Percentiles rank a stretch among this genome's conserved stretches.
Evolutionary conservation across 2,113 vertebrate species (phyloP).

Genomic region (Anoura caudifer): DNA sequence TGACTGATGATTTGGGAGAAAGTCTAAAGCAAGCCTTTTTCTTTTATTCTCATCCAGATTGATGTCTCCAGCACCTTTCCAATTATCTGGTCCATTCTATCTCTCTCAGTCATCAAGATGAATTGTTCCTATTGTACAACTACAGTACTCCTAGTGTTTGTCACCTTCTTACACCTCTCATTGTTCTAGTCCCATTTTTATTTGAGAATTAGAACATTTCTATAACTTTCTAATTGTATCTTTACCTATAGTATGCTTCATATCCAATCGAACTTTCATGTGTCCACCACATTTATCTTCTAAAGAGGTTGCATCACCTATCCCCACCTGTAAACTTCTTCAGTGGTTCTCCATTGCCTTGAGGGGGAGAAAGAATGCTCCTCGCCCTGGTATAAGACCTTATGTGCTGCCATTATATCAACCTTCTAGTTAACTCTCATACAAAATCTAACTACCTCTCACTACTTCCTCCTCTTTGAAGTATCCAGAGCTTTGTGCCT

Average conservation of each 20-base stretch:
- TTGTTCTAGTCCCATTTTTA: not conserved
- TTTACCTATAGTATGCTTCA: not conserved
- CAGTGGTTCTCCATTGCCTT: not conserved
- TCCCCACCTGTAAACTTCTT: not conserved
- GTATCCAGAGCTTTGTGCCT: not conserved
- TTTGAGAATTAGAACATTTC: not conserved
- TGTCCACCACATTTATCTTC: not conserved
- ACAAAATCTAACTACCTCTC: not conserved
- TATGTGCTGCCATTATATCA: not conserved
- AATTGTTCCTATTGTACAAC: not conserved
- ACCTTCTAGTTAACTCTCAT: not conserved
- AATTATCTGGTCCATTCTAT: not conserved
- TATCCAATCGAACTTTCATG: not conserved
- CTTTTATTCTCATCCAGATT: not conserved
- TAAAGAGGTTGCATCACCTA: not conserved
- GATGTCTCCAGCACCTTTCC: not conserved
- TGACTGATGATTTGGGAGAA: not conserved
- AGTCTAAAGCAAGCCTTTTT: not conserved
- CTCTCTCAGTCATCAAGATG: not conserved
- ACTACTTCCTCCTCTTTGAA: not conserved
- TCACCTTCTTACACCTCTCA: not conserved
- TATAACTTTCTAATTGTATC: not conserved
- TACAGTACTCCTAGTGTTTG: not conserved
- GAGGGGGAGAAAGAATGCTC: not conserved
- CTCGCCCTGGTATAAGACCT: accelerated